phyloP scores from a whole-genome alignment of 2,888 invertebrate species.

The Zaprionus lineosus region DNA sequence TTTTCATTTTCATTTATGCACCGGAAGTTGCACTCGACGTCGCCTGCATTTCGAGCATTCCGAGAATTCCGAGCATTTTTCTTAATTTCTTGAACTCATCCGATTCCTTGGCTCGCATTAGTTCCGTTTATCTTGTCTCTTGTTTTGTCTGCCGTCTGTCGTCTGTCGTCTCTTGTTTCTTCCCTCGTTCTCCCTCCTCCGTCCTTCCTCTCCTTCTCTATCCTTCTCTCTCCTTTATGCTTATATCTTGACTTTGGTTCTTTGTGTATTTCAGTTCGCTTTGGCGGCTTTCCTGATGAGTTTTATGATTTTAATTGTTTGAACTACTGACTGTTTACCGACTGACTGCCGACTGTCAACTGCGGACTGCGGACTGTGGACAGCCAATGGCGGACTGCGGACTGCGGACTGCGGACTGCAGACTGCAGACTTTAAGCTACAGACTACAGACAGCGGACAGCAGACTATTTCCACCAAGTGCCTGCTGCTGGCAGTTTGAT shows the following conservation, averaged over 20 bases:
- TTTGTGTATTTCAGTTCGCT: conserved; percentile 31
- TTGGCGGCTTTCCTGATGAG: conserved; percentile 38
- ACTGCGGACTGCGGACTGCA: neutral
- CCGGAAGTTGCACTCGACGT: conserved; percentile 68
- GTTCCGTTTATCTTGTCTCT: conserved; percentile 64
- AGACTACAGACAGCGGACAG: neutral
- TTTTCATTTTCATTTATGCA: conserved; percentile 76
- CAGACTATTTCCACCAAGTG: neutral
- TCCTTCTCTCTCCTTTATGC: too few relatives aligned
- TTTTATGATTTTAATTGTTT: conserved; percentile 67
- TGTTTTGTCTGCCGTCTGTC: too few relatives aligned
- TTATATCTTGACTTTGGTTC: conserved; percentile 49
- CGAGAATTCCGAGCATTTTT: conserved; percentile 46
- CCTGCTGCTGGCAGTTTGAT: conserved; percentile 60
- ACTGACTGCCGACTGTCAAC: conserved; percentile 18
- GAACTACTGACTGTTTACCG: conserved; percentile 22
- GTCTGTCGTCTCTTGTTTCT: too few relatives aligned
- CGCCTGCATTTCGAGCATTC: conserved; percentile 41
- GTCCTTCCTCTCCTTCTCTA: too few relatives aligned
- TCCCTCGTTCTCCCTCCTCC: too few relatives aligned
- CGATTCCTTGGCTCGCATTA: conserved; percentile 56
- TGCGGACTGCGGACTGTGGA: neutral
- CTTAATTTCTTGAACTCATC: conserved; percentile 58
- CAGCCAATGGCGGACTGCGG: neutral
- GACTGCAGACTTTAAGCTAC: conserved; percentile 5